These are phyloP conservation scores for Aurelia sp. DNA, from an alignment of 30 jellyfish, hydroid and myxozoan species.

Conservation along the genomic window DNA sequence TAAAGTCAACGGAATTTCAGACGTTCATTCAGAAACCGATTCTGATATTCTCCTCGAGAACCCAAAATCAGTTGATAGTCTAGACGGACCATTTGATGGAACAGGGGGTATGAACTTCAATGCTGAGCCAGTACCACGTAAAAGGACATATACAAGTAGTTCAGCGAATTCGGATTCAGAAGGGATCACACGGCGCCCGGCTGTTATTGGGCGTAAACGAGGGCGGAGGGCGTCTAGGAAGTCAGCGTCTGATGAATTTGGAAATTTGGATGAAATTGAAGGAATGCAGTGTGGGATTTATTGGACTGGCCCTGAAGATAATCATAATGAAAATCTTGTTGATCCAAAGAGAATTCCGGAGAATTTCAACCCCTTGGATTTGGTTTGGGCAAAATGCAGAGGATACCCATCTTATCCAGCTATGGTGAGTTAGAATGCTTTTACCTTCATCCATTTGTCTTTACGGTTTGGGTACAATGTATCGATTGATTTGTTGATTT, in stretches of 20 bases:
- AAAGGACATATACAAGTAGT: conserved; percentile 97
- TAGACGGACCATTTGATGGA: conserved; percentile 56
- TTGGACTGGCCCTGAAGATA: conserved; percentile 86
- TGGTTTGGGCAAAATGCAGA: conserved; percentile 99
- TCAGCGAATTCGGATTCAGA: conserved; percentile 98
- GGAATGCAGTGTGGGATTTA: conserved; percentile 92
- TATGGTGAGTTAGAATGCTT: conserved; percentile 62
- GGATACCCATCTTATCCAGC: conserved; percentile 99
- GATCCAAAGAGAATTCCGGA: conserved; percentile 95
- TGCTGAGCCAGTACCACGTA: conserved; percentile 66
- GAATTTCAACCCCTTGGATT: conserved; percentile 68
- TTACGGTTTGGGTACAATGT: no score
- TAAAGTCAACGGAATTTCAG: conserved; percentile 47
- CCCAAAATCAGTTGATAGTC: conserved; percentile 58
- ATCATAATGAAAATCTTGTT: conserved; percentile 41
- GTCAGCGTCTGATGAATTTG: conserved; percentile 82
- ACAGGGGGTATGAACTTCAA: conserved; percentile 27
- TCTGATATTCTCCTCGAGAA: conserved; percentile 51
- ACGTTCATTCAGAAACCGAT: conserved; percentile 64
- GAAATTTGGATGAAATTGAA: conserved; percentile 75
- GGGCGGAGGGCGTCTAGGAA: conserved; percentile 85
- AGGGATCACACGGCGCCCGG: conserved; percentile 73
- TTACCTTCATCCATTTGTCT: no score
- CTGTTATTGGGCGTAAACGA: conserved; percentile 59
- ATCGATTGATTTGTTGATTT: no score